These are phyloP conservation scores for Gymnoscelis rufifasciata DNA, from an alignment of 2,888 invertebrate species.

Conservation along the genomic window DNA sequence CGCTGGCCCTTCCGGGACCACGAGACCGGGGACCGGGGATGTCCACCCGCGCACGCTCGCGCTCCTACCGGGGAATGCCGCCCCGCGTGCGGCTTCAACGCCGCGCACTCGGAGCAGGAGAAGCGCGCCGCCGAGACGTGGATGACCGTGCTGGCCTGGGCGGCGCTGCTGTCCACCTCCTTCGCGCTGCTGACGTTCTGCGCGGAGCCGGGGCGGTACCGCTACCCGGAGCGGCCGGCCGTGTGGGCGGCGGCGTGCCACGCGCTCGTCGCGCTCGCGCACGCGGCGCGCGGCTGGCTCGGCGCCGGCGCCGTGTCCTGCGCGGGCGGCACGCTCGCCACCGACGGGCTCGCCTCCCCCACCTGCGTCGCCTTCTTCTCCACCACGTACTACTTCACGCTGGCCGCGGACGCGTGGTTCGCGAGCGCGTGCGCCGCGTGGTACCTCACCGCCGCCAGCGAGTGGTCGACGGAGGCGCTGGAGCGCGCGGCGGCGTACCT, in stretches of 20 bases:
- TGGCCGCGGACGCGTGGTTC: conserved; percentile 92
- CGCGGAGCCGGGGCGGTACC: conserved; percentile 92
- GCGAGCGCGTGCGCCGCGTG: conserved; percentile 92
- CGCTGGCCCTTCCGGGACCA: conserved; percentile 67
- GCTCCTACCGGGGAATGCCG: conserved; percentile 80
- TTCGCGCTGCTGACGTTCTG: conserved; percentile 92
- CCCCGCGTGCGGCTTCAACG: conserved; percentile 83
- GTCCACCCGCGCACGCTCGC: conserved; percentile 80
- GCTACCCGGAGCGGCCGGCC: conserved; percentile 95
- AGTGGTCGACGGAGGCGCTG: conserved; percentile 95
- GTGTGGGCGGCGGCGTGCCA: conserved; percentile 94
- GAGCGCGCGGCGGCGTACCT: conserved; percentile 91
- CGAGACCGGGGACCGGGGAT: conserved; percentile 59
- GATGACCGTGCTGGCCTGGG: conserved; percentile 87
- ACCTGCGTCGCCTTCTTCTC: conserved; percentile 87
- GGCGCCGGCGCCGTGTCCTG: conserved; percentile 63
- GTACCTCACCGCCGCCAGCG: conserved; percentile 93
- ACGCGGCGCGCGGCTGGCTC: conserved; percentile 83
- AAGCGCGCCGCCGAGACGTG: conserved; percentile 85
- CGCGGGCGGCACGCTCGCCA: conserved; percentile 61
- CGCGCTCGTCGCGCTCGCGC: conserved; percentile 87
- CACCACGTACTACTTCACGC: conserved; percentile 86
- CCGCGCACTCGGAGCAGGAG: conserved; percentile 82
- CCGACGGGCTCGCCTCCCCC: conserved; percentile 70
- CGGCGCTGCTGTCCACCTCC: conserved; percentile 88